Base-by-base conservation (phyloP, 2,797 vertebrate species). In the Bucorvus abyssinicus region DNA sequence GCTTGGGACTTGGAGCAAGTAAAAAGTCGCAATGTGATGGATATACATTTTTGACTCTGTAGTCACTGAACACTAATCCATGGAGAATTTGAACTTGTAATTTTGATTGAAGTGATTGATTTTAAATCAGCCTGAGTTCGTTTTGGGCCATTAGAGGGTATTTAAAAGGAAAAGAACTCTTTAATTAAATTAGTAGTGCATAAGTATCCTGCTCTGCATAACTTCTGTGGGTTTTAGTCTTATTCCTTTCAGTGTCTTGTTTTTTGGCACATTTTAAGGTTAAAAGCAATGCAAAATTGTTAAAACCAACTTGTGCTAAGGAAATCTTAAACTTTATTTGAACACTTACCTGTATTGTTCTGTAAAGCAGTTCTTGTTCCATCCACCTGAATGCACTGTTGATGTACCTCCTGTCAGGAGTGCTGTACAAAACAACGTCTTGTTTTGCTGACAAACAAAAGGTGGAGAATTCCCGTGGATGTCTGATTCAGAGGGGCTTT, bases 101-200 rank as follows among this genome's bases (percentile, higher is more conserved):
- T 96, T 96, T 96, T 95, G 97, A 97, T 97, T 90, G 77, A 94
- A 95, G 87, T 90, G 95, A 95, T 94, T 86, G 94, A 96, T 96
- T 96, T 95, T 95, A 92, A 95, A 95, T 91, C 93, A 93, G 86
- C 42, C 74, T 44, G 63, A 30, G 53, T 96, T 94, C 44, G 40
- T 97, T 96, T 95, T 93, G 91, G 95, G 92, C 93, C 93, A 91
- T 96, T 96, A 93, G 93, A 96, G 88, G 73, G 91, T 95, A 96
- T 97, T 96, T 96, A 90, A 95, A 95, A 89, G 75, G 90, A 96
- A 95, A 95, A 94, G 75, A 96, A 91, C 75, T 87, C 93, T 89
- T 95, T 96, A 96, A 97, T 97, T 95, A 93, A 95, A 95, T 97
- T 80, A 96, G 91, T 10, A 12, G 71, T 4, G 34, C 4, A 2